phyloP scores from a whole-genome alignment of 2,113 vertebrate genomes.

The Perca schrenkii region DNA sequence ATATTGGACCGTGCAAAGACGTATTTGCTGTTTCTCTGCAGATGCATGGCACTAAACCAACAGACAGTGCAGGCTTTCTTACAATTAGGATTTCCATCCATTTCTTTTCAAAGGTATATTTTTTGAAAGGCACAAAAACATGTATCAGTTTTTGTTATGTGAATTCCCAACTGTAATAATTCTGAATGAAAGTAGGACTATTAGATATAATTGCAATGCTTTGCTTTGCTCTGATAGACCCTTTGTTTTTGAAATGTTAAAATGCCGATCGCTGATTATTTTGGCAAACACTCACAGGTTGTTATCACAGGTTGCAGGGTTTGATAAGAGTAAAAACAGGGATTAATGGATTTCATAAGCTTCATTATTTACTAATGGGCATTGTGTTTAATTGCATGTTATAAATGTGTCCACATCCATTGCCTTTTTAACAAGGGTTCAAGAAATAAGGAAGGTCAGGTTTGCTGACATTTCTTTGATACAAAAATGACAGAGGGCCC shows the following conservation, averaged over 20 bases:
- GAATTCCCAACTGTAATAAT: constrained; percentile 6
- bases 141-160: constrained; percentile 9
- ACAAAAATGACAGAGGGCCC: constrained; percentile 9
- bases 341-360: constrained; percentile 49
- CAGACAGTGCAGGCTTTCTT: background rate
- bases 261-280: constrained; percentile 18
- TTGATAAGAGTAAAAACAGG: constrained; percentile 37
- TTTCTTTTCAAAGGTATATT: constrained; percentile 22
- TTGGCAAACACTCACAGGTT: constrained; percentile 31
- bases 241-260: constrained; percentile 48
- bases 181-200: background rate
- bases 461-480: constrained; percentile 24
- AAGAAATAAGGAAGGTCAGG: constrained; percentile 5
- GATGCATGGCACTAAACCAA: background rate
- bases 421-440: background rate
- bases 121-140: constrained; percentile 17
- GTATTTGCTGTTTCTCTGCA: constrained; percentile 15
- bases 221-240: constrained; percentile 14
- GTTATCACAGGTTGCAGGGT: constrained; percentile 35
- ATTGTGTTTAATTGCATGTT: constrained; percentile 17
- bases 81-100: background rate
- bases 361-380: constrained; percentile 20
- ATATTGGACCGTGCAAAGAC: background rate
- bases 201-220: constrained; percentile 2
- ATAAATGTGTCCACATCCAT: constrained; percentile 12